These are phyloP conservation scores for Epinephelus coioides DNA, from an alignment of 2,797 vertebrate genomes.

Conservation along the genomic window DNA sequence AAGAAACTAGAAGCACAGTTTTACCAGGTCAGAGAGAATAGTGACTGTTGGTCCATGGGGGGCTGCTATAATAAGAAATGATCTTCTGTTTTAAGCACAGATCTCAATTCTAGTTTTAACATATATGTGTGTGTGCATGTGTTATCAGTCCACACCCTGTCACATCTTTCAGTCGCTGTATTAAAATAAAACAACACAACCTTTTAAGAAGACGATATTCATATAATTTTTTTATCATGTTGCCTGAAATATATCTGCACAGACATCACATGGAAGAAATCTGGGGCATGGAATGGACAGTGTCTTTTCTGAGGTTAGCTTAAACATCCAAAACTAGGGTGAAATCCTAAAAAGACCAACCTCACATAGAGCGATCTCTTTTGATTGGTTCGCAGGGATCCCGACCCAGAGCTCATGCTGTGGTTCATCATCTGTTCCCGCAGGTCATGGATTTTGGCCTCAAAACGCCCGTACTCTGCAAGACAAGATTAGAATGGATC, in stretches of 20 bases:
- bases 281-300: accelerated
- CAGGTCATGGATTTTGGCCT: constrained; percentile 99
- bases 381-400: constrained; percentile 97
- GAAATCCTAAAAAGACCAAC: constrained; percentile 78
- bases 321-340: constrained; percentile 14
- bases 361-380: constrained; percentile 98
- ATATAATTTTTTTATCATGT: neutral
- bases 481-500: constrained; percentile 46
- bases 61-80: constrained; percentile 50
- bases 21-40: constrained; percentile 44
- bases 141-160: neutral
- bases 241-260: neutral
- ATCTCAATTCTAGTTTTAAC: constrained; percentile 29
- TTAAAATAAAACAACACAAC: constrained; percentile 1
- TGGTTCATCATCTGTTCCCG: constrained; percentile 99
- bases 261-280: constrained; percentile 3
- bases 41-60: constrained; percentile 19
- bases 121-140: neutral
- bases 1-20: constrained; percentile 3
- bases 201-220: neutral
- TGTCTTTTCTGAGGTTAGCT: neutral
- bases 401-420: constrained; percentile 99
- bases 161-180: neutral
- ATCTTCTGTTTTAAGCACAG: constrained; percentile 33
- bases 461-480: constrained; percentile 96